These are phyloP conservation scores for Hyphantria cunea DNA, from an alignment of 1,140 invertebrate species.

Conservation along the genomic window DNA sequence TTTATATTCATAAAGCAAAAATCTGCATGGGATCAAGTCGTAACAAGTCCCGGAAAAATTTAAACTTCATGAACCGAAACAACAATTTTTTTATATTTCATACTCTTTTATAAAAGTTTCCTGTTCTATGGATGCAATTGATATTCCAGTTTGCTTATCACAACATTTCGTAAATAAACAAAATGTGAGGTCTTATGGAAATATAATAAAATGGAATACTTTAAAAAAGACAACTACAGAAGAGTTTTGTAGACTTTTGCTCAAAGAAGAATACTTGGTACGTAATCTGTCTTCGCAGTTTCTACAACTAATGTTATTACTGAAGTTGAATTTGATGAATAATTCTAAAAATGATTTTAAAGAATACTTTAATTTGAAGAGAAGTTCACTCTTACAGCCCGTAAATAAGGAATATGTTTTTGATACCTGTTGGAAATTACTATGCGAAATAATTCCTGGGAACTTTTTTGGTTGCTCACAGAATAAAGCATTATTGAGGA, in stretches of 20 bases:
- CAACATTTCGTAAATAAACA: slow-evolving; percentile 69
- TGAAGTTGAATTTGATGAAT: slow-evolving; percentile 53
- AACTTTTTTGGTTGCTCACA: slow-evolving; percentile 58
- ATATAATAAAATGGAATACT: slow-evolving; percentile 57
- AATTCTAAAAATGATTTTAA: slow-evolving; percentile 58
- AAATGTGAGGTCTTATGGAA: slow-evolving; percentile 62
- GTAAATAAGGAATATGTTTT: slow-evolving; percentile 56
- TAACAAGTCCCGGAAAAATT: not conserved
- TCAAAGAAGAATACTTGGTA: slow-evolving; percentile 46
- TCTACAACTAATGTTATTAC: slow-evolving; percentile 35
- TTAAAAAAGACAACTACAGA: slow-evolving; percentile 47
- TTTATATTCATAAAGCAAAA: not conserved
- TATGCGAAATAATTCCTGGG: slow-evolving; percentile 58
- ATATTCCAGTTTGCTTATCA: slow-evolving; percentile 54
- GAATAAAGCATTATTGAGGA: slow-evolving; percentile 69
- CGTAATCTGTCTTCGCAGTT: slow-evolving; percentile 44
- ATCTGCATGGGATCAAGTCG: slow-evolving; percentile 26
- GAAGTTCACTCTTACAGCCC: slow-evolving; percentile 26
- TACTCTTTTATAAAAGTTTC: no score
- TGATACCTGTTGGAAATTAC: slow-evolving; percentile 37
- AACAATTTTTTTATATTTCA: no score
- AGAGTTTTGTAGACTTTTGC: slow-evolving; percentile 45
- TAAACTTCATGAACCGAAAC: not conserved
- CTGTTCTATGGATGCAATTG: slow-evolving; percentile 20
- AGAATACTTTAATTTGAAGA: slow-evolving; percentile 44